A percentile compares a stretch with the other conserved stretches of the same genome.
Evolutionary conservation across 2,113 vertebrate genomes (phyloP).

Genomic region (Ancistrus triradiatus): DNA sequence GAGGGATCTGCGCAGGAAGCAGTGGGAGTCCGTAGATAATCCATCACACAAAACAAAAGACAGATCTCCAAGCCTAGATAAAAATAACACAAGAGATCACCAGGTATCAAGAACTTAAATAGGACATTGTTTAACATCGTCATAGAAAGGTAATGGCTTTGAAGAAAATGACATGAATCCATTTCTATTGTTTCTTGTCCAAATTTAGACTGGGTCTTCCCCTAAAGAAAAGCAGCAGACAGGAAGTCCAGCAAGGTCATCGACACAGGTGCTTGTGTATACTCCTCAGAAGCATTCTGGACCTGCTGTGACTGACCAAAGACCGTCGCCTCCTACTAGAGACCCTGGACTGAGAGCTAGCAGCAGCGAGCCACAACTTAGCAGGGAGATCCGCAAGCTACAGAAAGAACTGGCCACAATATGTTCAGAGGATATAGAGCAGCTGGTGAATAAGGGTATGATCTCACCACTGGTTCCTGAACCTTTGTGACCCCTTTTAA

Average conservation of each 20-base stretch:
- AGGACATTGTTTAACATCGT: background rate
- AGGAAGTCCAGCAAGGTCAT: conserved; percentile 42
- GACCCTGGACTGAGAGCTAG: conserved; percentile 49
- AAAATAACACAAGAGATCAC: conserved; percentile 42
- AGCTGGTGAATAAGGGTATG: conserved; percentile 72
- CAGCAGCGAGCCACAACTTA: conserved; percentile 50
- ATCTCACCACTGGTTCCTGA: too few species aligned
- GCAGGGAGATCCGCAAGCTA: conserved; percentile 67
- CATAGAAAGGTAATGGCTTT: conserved; percentile 23
- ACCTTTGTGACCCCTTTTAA: too few species aligned
- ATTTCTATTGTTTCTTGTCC: background rate
- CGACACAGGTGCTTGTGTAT: conserved; percentile 55
- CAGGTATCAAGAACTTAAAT: conserved; percentile 28
- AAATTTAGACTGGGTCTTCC: background rate
- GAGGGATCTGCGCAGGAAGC: conserved; percentile 77
- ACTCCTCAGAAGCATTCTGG: conserved; percentile 44
- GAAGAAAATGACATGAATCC: background rate
- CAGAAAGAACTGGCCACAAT: conserved; percentile 78
- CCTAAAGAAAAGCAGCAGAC: conserved; percentile 37
- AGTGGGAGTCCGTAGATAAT: conserved; percentile 52
- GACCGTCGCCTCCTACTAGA: conserved; percentile 61
- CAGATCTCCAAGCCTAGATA: conserved; percentile 14
- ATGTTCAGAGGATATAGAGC: conserved; percentile 83
- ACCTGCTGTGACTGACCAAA: conserved; percentile 6
- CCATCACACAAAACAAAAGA: conserved; percentile 24